A percentile compares a stretch with the other conserved stretches of the same genome.
Evolutionary conservation across 2,888 invertebrate genomes (phyloP).

Genomic region (Tetramorium bicarinatum): DNA sequence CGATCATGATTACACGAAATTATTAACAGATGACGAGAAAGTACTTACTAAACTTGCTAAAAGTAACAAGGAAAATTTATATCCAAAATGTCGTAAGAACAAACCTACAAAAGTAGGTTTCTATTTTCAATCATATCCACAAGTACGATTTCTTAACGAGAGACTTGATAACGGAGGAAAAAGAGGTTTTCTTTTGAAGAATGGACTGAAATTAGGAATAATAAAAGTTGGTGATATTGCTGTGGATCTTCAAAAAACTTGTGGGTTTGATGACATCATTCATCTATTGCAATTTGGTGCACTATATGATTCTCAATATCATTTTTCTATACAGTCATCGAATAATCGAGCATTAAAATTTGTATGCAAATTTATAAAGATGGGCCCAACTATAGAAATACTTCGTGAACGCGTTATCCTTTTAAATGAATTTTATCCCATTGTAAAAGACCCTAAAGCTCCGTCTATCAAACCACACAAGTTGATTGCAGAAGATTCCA

Average conservation of each 20-base stretch:
- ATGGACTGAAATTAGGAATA: constrained; percentile 6
- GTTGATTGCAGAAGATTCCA: constrained; percentile 10
- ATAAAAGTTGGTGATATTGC: background rate
- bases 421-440: background rate
- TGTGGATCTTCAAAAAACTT: constrained; percentile 8
- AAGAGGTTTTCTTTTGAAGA: constrained; percentile 15
- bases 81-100: no score
- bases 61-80: no score
- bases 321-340: background rate
- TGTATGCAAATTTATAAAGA: constrained; percentile 21
- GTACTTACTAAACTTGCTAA: no score
- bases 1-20: background rate
- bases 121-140: background rate
- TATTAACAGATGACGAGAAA: background rate
- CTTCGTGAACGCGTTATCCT: constrained; percentile 1
- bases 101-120: no score
- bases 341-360: constrained; percentile 9
- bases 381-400: constrained; percentile 10
- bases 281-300: constrained; percentile 13
- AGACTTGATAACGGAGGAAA: constrained; percentile 22
- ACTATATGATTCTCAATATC: constrained; percentile 13
- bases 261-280: constrained; percentile 13
- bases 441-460: background rate
- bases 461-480: constrained; percentile 15
- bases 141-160: constrained; percentile 24